These are phyloP conservation scores for Dolichopus griseipennis DNA, from an alignment of 2,888 invertebrate genomes.

Conservation along the genomic window DNA sequence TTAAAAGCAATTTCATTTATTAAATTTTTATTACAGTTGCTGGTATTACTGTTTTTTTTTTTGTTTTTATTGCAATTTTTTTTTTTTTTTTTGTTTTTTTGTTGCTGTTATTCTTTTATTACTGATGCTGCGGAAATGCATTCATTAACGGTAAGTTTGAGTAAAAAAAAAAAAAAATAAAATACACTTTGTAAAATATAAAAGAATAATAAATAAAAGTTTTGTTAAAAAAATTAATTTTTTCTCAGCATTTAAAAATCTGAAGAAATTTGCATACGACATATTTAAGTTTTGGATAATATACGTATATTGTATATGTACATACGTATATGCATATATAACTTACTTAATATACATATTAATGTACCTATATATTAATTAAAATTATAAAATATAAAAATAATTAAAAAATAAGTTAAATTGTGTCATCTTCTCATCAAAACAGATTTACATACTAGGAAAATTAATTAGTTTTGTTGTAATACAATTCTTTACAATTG, in stretches of 20 bases:
- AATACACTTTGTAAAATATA: neutral
- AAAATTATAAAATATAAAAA: no score
- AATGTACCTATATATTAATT: no score
- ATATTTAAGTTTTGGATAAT: no score
- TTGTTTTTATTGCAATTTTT: no score
- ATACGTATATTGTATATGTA: neutral
- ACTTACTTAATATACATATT: no score
- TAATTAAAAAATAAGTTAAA: no score
- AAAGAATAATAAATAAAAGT: neutral
- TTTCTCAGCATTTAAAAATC: neutral
- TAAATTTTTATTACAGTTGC: neutral
- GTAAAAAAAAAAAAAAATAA: neutral
- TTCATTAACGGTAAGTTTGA: neutral
- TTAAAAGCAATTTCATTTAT: neutral
- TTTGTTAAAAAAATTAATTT: neutral
- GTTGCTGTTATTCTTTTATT: neutral
- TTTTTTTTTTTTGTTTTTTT: neutral
- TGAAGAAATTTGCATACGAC: neutral
- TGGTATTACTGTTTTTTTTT: neutral
- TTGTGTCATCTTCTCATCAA: no score
- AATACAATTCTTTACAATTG: no score
- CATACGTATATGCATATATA: neutral
- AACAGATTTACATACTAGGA: no score
- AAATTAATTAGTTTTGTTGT: no score
- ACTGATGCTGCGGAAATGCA: neutral